phyloP scores from a whole-genome alignment of 1,140 invertebrate genomes.

The Delia radicum region DNA sequence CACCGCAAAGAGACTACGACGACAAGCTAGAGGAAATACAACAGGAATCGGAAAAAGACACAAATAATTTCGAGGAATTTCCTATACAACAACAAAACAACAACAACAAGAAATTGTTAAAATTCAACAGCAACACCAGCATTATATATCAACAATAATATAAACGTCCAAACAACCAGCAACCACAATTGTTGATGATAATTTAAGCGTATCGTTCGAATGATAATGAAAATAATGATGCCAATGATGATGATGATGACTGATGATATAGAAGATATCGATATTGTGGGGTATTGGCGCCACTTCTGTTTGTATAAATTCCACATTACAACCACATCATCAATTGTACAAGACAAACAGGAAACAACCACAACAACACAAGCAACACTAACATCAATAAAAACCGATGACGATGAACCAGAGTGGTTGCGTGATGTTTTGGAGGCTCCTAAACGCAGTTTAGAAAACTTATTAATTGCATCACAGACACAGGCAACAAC shows the following conservation, averaged over 20 bases:
- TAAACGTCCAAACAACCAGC: background rate
- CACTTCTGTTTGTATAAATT: conserved; percentile 27
- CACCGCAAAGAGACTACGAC: conserved; percentile 50
- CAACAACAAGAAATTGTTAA: conserved; percentile 24
- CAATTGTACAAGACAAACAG: conserved; percentile 37
- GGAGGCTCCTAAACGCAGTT: conserved; percentile 57
- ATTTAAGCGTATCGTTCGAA: too few relatives aligned
- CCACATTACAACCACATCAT: conserved; percentile 34
- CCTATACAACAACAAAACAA: background rate
- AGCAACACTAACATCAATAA: conserved; percentile 37
- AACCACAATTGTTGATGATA: too few relatives aligned
- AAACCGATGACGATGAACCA: conserved; percentile 60
- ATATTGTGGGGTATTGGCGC: conserved; percentile 48
- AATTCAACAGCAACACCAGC: conserved; percentile 25
- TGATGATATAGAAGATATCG: conserved; percentile 43
- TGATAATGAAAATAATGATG: conserved; percentile 27
- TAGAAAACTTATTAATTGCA: conserved; percentile 49
- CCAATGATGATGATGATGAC: conserved; percentile 31
- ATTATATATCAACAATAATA: background rate
- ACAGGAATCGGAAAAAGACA: background rate
- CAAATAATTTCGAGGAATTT: background rate
- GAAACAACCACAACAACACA: conserved; percentile 21
- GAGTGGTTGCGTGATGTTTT: conserved; percentile 63
- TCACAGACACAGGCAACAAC: background rate
- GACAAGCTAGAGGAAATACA: conserved; percentile 26